Percentiles rank a stretch among this genome's conserved stretches.
Conservation (phyloP, 2,797 vertebrate genomes). For the Bovichtus variegatus region DNA sequence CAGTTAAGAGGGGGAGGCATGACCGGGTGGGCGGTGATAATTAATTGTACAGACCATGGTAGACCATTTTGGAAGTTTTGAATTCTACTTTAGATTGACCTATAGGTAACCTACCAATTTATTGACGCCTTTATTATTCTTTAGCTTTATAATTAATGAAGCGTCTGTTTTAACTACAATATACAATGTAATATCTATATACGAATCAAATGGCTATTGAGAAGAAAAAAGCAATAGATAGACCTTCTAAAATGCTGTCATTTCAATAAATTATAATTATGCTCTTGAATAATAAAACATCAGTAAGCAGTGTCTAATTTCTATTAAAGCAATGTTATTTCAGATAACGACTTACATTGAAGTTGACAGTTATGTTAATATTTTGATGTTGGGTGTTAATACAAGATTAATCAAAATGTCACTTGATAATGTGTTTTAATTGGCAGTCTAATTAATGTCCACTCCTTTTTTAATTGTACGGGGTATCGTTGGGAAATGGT, state of each 20-base stretch:
- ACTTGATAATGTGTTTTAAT: constrained; percentile 44
- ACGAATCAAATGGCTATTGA: background rate
- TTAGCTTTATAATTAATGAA: background rate
- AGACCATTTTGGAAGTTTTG: background rate
- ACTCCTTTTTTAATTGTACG: constrained; percentile 44
- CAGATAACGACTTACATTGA: background rate
- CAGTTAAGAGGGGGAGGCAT: constrained; percentile 49
- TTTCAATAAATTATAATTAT: background rate
- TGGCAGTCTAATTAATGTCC: constrained; percentile 50
- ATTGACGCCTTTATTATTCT: background rate
- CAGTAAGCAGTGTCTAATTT: background rate
- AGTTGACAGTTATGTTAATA: constrained; percentile 17
- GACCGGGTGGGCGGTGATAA: constrained; percentile 69
- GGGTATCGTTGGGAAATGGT: constrained; percentile 57
- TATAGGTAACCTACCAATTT: background rate
- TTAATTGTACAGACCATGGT: constrained; percentile 10
- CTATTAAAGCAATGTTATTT: constrained; percentile 16
- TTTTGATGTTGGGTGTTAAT: constrained; percentile 15
- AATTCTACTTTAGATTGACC: background rate
- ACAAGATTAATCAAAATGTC: constrained; percentile 21
- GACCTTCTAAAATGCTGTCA: background rate
- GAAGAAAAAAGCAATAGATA: background rate
- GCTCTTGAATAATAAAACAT: background rate
- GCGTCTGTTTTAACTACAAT: background rate
- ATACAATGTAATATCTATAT: background rate